Base-by-base conservation (phyloP, 2,888 invertebrate genomes). In the Drosophila infuscata region DNA sequence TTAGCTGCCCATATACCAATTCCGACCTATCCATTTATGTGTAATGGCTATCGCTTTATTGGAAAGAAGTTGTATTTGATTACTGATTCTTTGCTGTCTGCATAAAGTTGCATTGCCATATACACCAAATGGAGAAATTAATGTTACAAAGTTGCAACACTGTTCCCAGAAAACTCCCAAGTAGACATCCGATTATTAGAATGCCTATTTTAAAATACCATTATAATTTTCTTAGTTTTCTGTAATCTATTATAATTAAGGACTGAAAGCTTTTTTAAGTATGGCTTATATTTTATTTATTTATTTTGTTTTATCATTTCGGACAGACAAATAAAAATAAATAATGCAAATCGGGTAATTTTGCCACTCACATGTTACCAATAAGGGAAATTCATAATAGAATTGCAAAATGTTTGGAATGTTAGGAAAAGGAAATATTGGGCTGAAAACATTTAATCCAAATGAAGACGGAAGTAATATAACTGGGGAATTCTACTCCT, bases 1-100 rank as follows among this genome's bases (percentile, higher is more conserved):
- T 77, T 70, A 74, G 70, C 64, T 70, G 64, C 67, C 52, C 59
- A 74, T 68, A 32, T 56, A n/a, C 58, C 56, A 71, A 29, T 17
- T 60, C 25, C 43, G 67, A 29, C 17, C 12, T 25, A 52, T 20
- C 43, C 25, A 41, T 43, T 56, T 20, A 38, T 25, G 8, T 25
- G 0, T 32, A 5, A 3, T 35, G 15, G n/a, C 29, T 20, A 43
- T 57, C 25, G 46, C 8, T 41, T 3, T 9, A 49, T 41, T 15
- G n/a, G 8, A 11, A 35, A 25, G 9, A 29, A 25, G 11, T 20
- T 15, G 61, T 20, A 15, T 25, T 38, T 9, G 46, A 61, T 51
- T 32, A n/a, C 25, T 30, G 38, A 51, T 38, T 36, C n/a, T 30
- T 36, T 25, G 36, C 41, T 61, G 63, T 20, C 48, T 48, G 32